phyloP scores from a whole-genome alignment of 2,888 invertebrate genomes.

The Acleris cristana region DNA sequence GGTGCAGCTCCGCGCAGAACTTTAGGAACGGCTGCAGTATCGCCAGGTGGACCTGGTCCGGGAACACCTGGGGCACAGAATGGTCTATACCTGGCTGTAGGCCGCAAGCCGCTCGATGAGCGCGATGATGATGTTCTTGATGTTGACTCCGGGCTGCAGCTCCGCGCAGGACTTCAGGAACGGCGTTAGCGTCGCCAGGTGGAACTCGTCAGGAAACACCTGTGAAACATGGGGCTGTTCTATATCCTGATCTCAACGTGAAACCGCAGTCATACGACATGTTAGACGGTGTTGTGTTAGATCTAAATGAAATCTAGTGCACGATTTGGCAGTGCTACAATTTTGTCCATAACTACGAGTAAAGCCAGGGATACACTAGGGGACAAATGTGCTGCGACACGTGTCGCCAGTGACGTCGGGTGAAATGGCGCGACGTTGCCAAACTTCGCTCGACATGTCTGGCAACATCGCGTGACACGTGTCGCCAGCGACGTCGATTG shows the following conservation, averaged over 20 bases:
- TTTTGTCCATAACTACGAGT: too few species aligned
- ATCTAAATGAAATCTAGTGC: too few species aligned
- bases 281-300: too few species aligned
- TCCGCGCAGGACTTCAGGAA: constrained; percentile 99
- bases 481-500: too few species aligned
- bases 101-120: constrained; percentile 95
- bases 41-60: constrained; percentile 99
- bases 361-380: too few species aligned
- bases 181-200: constrained; percentile 96
- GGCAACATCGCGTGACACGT: too few species aligned
- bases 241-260: background rate
- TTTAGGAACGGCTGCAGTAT: constrained; percentile 97
- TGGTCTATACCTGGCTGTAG: constrained; percentile 87
- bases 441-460: too few species aligned
- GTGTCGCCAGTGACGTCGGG: too few species aligned
- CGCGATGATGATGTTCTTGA: constrained; percentile 98
- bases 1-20: constrained; percentile 98
- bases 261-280: background rate
- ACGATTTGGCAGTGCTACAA: too few species aligned
- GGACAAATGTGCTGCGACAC: too few species aligned
- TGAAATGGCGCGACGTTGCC: too few species aligned
- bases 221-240: constrained; percentile 47
- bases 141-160: constrained; percentile 97
- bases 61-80: constrained; percentile 88
- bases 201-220: constrained; percentile 99